phyloP scores from a whole-genome alignment of 2,888 invertebrate species.

The Ganaspis brasiliensis region DNA sequence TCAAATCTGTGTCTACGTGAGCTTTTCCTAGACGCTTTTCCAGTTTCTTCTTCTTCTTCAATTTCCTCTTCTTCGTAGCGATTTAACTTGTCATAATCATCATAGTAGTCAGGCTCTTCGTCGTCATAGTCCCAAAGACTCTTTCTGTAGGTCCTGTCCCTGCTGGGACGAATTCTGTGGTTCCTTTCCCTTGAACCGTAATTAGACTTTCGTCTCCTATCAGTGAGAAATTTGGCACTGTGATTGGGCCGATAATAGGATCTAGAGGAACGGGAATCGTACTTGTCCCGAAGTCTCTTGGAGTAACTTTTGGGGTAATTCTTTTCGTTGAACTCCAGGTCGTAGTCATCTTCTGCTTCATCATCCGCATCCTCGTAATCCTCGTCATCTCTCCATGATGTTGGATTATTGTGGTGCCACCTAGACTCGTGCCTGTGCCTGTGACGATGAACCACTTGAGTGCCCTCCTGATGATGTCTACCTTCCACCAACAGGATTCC shows the following conservation, averaged over 20 bases:
- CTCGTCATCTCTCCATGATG: constrained; percentile 61
- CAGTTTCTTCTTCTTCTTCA: not conserved
- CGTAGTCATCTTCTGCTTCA: constrained; percentile 62
- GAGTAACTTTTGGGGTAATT: constrained; percentile 53
- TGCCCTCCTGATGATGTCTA: constrained; percentile 62
- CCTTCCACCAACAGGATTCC: constrained; percentile 45
- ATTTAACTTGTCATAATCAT: constrained; percentile 44
- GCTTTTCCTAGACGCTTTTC: not conserved
- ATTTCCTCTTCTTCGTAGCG: constrained; percentile 48
- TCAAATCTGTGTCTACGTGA: constrained; percentile 28
- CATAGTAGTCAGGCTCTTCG: constrained; percentile 40
- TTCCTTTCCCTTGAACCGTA: constrained; percentile 53
- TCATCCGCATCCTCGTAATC: constrained; percentile 65
- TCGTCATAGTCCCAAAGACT: constrained; percentile 41
- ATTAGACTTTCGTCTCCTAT: constrained; percentile 56
- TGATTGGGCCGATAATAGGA: not conserved
- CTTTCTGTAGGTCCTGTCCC: constrained; percentile 56
- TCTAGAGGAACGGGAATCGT: not conserved
- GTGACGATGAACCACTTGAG: constrained; percentile 69
- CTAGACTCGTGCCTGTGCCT: constrained; percentile 73
- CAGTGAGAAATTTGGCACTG: not conserved
- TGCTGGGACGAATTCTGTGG: constrained; percentile 58
- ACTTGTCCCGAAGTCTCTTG: constrained; percentile 35
- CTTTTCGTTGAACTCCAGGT: constrained; percentile 56
- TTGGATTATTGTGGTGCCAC: constrained; percentile 59